A percentile compares a stretch with the other conserved stretches of the same genome.
These are phyloP conservation scores for Chirona hameri DNA, from an alignment of 2,888 invertebrate species.

Conservation along the genomic window DNA sequence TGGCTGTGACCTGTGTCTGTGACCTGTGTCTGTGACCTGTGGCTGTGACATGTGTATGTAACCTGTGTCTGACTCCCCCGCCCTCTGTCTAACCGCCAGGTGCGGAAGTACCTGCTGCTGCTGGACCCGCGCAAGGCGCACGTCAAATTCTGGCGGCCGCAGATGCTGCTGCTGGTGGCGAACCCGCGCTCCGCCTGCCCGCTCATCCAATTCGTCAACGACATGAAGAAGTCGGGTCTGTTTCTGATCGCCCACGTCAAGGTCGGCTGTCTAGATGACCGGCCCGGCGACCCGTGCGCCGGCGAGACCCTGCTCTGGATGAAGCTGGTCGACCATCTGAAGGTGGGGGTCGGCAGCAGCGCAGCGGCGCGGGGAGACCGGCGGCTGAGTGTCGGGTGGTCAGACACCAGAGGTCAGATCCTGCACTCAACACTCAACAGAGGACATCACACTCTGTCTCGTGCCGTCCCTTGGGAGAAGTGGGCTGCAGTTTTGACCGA, in stretches of 20 bases:
- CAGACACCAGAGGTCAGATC: no score
- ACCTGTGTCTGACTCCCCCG: background rate
- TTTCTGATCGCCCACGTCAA: slow-evolving; percentile 85
- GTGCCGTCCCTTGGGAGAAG: no score
- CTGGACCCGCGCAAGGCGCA: slow-evolving; percentile 95
- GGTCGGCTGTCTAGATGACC: slow-evolving; percentile 51
- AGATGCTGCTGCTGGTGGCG: slow-evolving; percentile 86
- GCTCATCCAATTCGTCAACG: slow-evolving; percentile 94
- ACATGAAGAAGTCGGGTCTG: slow-evolving; percentile 89
- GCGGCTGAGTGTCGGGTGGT: no score
- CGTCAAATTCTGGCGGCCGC: slow-evolving; percentile 98
- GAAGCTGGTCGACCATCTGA: slow-evolving; percentile 88
- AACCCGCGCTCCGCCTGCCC: slow-evolving; percentile 87
- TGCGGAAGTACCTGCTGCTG: slow-evolving; percentile 91
- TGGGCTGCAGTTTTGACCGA: no score
- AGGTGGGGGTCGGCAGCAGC: slow-evolving; percentile 59
- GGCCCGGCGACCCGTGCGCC: slow-evolving; percentile 55
- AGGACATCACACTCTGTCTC: no score
- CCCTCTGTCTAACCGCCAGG: slow-evolving; percentile 50
- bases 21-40: no score
- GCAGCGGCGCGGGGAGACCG: no score
- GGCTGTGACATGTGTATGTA: no score
- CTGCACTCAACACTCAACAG: no score
- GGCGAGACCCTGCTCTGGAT: slow-evolving; percentile 86
- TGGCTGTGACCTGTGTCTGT: no score